Evolutionary conservation across 2,888 invertebrate species (phyloP).

Genomic region (Microctonus aethiopoides): DNA sequence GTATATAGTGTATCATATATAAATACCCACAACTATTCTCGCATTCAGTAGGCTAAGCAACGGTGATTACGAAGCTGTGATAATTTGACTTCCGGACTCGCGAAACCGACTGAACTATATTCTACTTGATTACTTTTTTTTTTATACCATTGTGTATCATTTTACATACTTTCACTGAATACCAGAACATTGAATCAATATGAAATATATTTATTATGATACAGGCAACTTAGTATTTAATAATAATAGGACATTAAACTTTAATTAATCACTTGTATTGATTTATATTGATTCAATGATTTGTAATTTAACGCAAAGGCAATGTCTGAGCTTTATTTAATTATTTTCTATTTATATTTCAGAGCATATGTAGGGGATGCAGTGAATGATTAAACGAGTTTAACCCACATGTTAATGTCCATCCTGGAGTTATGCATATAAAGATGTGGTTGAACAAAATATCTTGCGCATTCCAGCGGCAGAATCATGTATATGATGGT

Average conservation of each 20-base stretch:
- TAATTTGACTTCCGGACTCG: constrained; percentile 43
- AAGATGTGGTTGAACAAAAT: background rate
- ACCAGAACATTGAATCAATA: background rate
- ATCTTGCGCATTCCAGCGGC: constrained; percentile 20
- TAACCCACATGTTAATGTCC: constrained; percentile 22
- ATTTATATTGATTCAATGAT: constrained; percentile 5
- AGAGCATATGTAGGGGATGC: background rate
- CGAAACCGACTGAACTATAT: constrained; percentile 24
- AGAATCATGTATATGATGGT: constrained; percentile 13
- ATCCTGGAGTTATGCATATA: background rate
- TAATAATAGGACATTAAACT: no score
- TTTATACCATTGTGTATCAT: background rate
- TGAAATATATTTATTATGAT: background rate
- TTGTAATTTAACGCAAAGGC: background rate
- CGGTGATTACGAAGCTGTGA: constrained; percentile 43
- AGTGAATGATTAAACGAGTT: constrained; percentile 5
- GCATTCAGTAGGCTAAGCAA: constrained; percentile 45
- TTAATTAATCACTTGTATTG: background rate
- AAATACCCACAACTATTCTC: constrained; percentile 15
- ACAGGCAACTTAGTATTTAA: background rate
- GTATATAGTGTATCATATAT: constrained; percentile 6
- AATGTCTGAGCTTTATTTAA: background rate
- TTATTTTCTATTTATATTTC: background rate
- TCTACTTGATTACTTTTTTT: background rate
- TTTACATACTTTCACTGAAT: constrained; percentile 5